A percentile compares a stretch with the other conserved stretches of the same genome.
phyloP scores from a whole-genome alignment of 92 coral and sea anemone species.

The Anthopleura xanthogrammica region DNA sequence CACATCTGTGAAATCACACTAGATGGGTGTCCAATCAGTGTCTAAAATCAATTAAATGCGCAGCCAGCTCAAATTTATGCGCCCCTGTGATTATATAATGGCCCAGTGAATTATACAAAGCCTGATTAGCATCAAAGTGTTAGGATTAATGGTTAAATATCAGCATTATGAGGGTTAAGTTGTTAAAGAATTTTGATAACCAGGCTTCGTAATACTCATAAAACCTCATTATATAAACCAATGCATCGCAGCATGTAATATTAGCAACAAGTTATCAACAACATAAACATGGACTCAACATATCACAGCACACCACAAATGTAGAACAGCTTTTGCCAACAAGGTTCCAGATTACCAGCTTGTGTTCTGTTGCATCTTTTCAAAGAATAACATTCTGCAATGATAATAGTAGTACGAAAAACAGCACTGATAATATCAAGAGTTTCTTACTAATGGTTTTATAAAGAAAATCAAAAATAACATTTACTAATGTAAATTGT shows the following conservation, averaged over 20 bases:
- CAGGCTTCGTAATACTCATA: background rate
- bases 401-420: too few species aligned
- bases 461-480: too few species aligned
- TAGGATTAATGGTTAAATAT: background rate
- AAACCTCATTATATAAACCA: slow-evolving; percentile 12
- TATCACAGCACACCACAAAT: too few species aligned
- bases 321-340: too few species aligned
- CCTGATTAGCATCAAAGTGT: background rate
- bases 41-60: background rate
- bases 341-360: too few species aligned
- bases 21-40: slow-evolving; percentile 10
- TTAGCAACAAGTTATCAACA: background rate
- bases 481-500: too few species aligned
- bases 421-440: too few species aligned
- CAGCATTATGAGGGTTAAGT: background rate
- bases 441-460: too few species aligned
- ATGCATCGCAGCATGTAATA: background rate
- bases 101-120: background rate
- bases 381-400: too few species aligned
- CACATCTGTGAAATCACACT: slow-evolving; percentile 6
- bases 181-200: background rate
- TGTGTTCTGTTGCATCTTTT: too few species aligned
- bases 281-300: background rate
- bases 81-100: background rate
- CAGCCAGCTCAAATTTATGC: background rate